Evolutionary conservation across 1,140 invertebrate genomes (phyloP).

Genomic region (Zeugodacus cucurbitae): DNA sequence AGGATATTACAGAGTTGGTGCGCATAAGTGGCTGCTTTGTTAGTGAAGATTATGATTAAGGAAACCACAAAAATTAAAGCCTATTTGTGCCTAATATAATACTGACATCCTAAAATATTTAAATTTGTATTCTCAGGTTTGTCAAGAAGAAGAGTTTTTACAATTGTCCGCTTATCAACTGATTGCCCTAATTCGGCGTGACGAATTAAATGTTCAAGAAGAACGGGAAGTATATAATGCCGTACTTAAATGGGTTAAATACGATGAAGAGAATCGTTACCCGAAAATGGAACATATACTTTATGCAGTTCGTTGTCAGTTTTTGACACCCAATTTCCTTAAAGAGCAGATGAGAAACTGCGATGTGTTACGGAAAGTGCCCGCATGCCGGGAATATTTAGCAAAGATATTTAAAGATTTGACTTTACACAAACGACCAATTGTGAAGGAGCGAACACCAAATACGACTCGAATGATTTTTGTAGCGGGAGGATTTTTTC

Average conservation of each 20-base stretch:
- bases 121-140: conserved; percentile 71
- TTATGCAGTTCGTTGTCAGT: conserved; percentile 88
- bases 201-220: conserved; percentile 90
- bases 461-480: conserved; percentile 89
- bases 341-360: conserved; percentile 93
- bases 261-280: conserved; percentile 84
- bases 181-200: conserved; percentile 82
- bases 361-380: conserved; percentile 86
- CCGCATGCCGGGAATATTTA: conserved; percentile 89
- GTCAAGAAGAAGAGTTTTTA: conserved; percentile 90
- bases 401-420: conserved; percentile 90
- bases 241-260: conserved; percentile 89
- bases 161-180: conserved; percentile 83
- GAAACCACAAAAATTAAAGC: too few species aligned
- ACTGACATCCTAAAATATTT: too few species aligned
- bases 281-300: conserved; percentile 89
- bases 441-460: conserved; percentile 84
- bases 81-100: too few species aligned
- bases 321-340: conserved; percentile 88
- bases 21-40: too few species aligned
- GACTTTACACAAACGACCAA: conserved; percentile 82
- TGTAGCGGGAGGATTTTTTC: conserved; percentile 88
- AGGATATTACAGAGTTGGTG: too few species aligned
- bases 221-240: conserved; percentile 93
- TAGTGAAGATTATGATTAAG: too few species aligned